Evolutionary conservation across 2,888 invertebrate species (phyloP).

Genomic region (Leptarthrus brevirostris): DNA sequence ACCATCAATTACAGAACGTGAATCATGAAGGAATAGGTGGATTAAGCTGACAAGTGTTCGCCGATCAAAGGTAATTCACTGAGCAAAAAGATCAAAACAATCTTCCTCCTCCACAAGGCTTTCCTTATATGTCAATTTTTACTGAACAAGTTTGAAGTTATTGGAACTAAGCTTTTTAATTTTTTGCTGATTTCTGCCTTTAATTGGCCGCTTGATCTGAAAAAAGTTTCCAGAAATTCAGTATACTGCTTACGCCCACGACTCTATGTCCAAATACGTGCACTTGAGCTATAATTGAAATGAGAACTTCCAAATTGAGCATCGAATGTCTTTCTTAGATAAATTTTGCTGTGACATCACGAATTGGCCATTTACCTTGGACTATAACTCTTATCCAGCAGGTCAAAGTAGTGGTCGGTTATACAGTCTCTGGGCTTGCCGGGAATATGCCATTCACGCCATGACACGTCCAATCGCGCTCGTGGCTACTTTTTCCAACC

Average conservation of each 20-base stretch:
- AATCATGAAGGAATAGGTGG: conserved; percentile 9
- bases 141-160: conserved; percentile 1
- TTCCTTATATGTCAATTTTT: conserved; percentile 41
- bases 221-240: conserved; percentile 3
- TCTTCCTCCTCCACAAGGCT: conserved; percentile 33
- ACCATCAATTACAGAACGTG: conserved; percentile 22
- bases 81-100: background rate
- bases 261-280: conserved; percentile 43
- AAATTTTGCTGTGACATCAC: conserved; percentile 37
- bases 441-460: conserved; percentile 14
- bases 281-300: conserved; percentile 16
- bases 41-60: conserved; percentile 23
- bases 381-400: conserved; percentile 1
- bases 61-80: background rate
- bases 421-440: background rate
- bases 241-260: conserved; percentile 29
- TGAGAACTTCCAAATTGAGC: conserved; percentile 32
- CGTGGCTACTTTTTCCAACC: conserved; percentile 8
- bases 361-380: conserved; percentile 24
- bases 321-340: background rate
- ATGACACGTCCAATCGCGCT: background rate
- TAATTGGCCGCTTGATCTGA: conserved; percentile 20
- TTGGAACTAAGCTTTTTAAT: conserved; percentile 6
- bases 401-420: background rate
- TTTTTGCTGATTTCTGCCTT: conserved; percentile 13